Evolutionary conservation across 2,888 invertebrate species (phyloP), one percentile per base, ranked within the genome.

Genomic region (Lutraria lutraria): DNA sequence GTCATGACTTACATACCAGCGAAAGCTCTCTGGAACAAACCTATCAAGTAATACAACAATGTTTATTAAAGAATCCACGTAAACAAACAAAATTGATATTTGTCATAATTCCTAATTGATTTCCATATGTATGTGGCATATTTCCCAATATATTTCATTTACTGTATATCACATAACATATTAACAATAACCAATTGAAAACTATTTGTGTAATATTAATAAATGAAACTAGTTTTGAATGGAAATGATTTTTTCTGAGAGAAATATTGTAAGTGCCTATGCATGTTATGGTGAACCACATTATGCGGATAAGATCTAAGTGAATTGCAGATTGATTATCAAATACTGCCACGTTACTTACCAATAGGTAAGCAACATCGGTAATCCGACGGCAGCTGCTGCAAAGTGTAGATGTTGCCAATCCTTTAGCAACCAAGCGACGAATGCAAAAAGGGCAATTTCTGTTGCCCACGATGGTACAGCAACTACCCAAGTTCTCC

Each of bases 1-100:
- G 56, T 91, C 85, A 72, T 90, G 91, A 15, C 87, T 83, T 0
- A 93, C 90, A 25, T 92, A 88, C 93, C 93, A 94, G 16, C 93
- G 88, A 72, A 92, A 92, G 87, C 94, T 94, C 81, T 94, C 94
- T 0, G 93, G 93, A 13, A 94, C 88, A 84, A 93, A 89, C 90
- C 94, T 94, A 72, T 10, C 13, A 81, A 34, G 52, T 13, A 81
- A 85, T 76, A 76, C 43, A 43, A 43, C 43, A 43, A 8, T 43
- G 43, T 43, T 43, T 43, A 8, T 43, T 43, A 4, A 52, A 31
- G 21, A 34, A 31, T 16, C 0, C 25, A 19, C 2, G 56, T 56
- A 56, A 2, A 12, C 56, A 2, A 56, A 8, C 15, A 56, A 56
- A 53, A 53, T n/a, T n/a, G n/a, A 43, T 43, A 8, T 43, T 43